phyloP scores from a whole-genome alignment of 2,113 vertebrate species.

The Ptychochromis oligacanthus region DNA sequence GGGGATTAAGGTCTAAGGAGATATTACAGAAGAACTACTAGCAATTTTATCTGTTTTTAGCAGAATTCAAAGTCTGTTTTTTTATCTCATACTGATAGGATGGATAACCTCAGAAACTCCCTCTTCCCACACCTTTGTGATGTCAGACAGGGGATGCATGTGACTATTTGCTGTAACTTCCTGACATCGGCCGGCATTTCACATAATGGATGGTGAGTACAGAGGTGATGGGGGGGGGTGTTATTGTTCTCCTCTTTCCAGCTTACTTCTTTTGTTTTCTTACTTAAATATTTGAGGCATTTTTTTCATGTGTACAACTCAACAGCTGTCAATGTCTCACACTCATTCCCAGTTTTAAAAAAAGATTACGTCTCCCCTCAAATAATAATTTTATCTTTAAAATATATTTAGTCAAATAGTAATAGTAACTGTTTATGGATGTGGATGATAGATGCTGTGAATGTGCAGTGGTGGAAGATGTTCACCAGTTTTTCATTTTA shows the following conservation, averaged over 20 bases:
- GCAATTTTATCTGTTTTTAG: constrained; percentile 16
- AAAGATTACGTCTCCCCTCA: background rate
- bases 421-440: background rate
- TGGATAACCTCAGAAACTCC: background rate
- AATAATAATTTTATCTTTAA: background rate
- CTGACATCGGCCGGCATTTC: background rate
- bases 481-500: no score
- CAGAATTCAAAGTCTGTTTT: background rate
- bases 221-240: background rate
- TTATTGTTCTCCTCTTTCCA: no score
- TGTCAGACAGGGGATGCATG: background rate
- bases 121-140: background rate
- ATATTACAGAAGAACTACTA: constrained; percentile 53
- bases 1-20: constrained; percentile 44
- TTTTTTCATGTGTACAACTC: background rate
- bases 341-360: background rate
- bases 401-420: background rate
- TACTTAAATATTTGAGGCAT: background rate
- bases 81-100: constrained; percentile 1
- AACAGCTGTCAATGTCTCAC: background rate
- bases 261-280: background rate
- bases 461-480: no score
- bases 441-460: background rate
- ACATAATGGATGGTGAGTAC: background rate
- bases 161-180: background rate